These are phyloP conservation scores for Drosophila ezoana DNA, from an alignment of 2,888 invertebrate genomes.

Conservation along the genomic window DNA sequence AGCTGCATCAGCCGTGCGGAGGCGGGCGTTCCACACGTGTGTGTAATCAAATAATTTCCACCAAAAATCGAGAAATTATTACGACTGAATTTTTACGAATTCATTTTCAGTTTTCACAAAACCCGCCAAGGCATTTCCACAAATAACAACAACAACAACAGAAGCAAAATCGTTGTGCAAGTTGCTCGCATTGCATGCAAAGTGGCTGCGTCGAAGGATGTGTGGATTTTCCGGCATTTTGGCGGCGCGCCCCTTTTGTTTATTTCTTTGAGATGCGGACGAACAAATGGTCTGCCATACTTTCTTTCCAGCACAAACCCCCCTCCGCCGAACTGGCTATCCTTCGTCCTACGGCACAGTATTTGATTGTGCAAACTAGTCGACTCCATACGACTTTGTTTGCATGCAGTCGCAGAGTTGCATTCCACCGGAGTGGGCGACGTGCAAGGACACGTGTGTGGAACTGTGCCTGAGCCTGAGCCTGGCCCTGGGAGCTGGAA, in stretches of 20 bases:
- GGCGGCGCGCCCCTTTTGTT: constrained; percentile 66
- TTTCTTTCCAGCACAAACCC: not conserved
- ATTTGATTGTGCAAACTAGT: constrained; percentile 60
- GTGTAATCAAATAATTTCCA: constrained; percentile 84
- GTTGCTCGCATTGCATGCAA: constrained; percentile 73
- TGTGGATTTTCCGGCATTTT: constrained; percentile 80
- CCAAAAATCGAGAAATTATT: constrained; percentile 83
- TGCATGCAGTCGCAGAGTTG: constrained; percentile 54
- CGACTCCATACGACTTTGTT: constrained; percentile 60
- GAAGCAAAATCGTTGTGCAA: constrained; percentile 32
- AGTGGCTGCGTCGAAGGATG: constrained; percentile 73
- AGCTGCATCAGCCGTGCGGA: constrained; percentile 42
- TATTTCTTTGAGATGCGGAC: constrained; percentile 76
- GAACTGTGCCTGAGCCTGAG: constrained; percentile 9
- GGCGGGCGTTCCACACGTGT: constrained; percentile 71
- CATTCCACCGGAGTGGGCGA: constrained; percentile 57
- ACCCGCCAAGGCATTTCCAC: constrained; percentile 33
- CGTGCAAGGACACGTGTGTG: constrained; percentile 53
- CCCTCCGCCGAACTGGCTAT: not conserved
- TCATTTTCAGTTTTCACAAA: constrained; percentile 66
- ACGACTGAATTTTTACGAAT: constrained; percentile 77
- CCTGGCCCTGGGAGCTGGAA: not conserved
- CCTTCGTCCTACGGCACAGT: constrained; percentile 3
- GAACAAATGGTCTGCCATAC: constrained; percentile 44
- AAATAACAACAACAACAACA: constrained; percentile 18